A percentile compares a stretch with the other conserved stretches of the same genome.
Conservation (phyloP, 2,888 invertebrate genomes). For the Lagria hirta region DNA sequence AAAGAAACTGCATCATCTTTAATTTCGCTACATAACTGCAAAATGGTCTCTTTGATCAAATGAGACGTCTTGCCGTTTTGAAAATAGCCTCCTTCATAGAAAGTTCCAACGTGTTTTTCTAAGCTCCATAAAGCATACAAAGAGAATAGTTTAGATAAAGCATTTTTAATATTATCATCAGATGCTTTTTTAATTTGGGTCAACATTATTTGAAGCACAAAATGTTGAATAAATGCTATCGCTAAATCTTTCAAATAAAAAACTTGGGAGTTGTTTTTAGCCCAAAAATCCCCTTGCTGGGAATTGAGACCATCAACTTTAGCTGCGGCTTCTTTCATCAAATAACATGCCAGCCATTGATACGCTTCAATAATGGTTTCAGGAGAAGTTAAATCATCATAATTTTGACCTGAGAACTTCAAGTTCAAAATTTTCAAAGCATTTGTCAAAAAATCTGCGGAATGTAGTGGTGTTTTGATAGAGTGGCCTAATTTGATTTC, state of each 20-base stretch:
- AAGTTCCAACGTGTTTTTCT: constrained; percentile 74
- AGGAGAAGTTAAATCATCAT: constrained; percentile 54
- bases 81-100: constrained; percentile 65
- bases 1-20: constrained; percentile 76
- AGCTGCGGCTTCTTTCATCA: constrained; percentile 68
- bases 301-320: constrained; percentile 58
- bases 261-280: constrained; percentile 83
- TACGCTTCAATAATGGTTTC: constrained; percentile 63
- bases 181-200: constrained; percentile 51
- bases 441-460: constrained; percentile 65
- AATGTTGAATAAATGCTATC: constrained; percentile 77
- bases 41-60: constrained; percentile 67
- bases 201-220: constrained; percentile 59
- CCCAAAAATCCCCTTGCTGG: constrained; percentile 65
- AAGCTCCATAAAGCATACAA: constrained; percentile 69
- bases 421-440: constrained; percentile 57
- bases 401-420: constrained; percentile 56
- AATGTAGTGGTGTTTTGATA: constrained; percentile 63
- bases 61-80: constrained; percentile 58
- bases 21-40: constrained; percentile 63
- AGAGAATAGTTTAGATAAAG: constrained; percentile 63
- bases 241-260: constrained; percentile 78
- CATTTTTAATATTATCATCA: constrained; percentile 57
- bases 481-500: constrained; percentile 47
- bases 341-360: constrained; percentile 80